phyloP scores from a whole-genome alignment of 2,113 vertebrate species.

The Lagopus leucura region DNA sequence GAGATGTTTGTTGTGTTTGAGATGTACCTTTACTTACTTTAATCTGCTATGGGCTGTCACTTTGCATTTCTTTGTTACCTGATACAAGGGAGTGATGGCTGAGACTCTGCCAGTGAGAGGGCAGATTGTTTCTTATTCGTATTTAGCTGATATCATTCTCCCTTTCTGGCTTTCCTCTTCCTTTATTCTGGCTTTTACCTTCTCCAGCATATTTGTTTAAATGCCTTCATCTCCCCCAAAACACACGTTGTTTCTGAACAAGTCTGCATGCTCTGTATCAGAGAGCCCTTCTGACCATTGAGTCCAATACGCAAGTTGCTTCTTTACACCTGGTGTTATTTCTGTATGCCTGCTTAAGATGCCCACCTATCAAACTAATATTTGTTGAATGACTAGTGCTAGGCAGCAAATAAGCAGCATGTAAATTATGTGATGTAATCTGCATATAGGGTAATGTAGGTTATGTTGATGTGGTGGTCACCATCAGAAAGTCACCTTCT shows the following conservation, averaged over 20 bases:
- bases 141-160: neutral
- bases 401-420: conserved; percentile 54
- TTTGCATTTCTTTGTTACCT: neutral
- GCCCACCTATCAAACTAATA: conserved; percentile 20
- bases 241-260: neutral
- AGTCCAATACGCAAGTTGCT: neutral
- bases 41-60: neutral
- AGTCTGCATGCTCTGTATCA: neutral
- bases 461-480: neutral
- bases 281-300: neutral
- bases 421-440: conserved; percentile 21
- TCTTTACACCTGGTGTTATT: conserved; percentile 43
- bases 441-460: neutral
- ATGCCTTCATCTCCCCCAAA: neutral
- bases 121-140: neutral
- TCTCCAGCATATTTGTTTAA: neutral
- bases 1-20: neutral
- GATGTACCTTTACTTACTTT: neutral
- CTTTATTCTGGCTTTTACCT: neutral
- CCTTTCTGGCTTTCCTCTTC: neutral
- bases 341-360: neutral
- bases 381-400: conserved; percentile 64
- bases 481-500: neutral
- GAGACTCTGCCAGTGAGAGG: neutral
- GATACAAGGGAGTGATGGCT: neutral